Evolutionary conservation across 2,797 vertebrate genomes (phyloP).

Genomic region (Pangasius krempfi): DNA sequence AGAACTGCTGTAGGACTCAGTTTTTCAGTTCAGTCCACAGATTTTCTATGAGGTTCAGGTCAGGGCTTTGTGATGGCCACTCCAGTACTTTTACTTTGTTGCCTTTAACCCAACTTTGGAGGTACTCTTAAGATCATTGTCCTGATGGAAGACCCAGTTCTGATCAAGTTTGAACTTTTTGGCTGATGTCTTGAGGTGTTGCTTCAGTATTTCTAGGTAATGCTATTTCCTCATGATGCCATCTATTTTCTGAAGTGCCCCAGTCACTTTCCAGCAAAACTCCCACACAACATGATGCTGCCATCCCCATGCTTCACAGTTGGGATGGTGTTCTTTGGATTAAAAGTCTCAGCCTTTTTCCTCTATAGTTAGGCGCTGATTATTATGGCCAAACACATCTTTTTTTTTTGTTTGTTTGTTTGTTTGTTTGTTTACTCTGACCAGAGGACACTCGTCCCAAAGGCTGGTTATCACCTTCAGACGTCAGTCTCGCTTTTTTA

Average conservation of each 20-base stretch:
- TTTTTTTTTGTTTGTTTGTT: too few relatives aligned
- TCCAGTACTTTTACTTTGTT: background rate
- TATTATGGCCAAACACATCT: background rate
- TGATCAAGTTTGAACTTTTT: background rate
- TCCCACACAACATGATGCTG: background rate
- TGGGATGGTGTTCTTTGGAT: background rate
- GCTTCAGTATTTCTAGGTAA: background rate
- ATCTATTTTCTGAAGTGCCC: background rate
- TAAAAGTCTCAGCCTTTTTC: background rate
- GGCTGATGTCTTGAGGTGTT: background rate
- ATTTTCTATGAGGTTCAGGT: background rate
- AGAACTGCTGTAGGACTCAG: background rate
- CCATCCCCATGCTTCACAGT: background rate
- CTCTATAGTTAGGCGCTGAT: background rate
- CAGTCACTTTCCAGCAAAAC: background rate
- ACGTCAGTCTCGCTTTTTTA: background rate
- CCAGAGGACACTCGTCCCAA: too few relatives aligned
- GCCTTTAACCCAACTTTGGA: background rate
- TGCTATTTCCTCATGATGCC: background rate
- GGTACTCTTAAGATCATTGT: background rate
- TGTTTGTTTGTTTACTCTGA: background rate
- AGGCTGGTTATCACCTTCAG: background rate
- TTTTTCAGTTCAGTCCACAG: background rate
- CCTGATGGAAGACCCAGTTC: background rate
- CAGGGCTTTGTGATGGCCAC: background rate